Conservation (phyloP, 1,140 invertebrate genomes). For the Cyrtorhinus lividipennis region DNA sequence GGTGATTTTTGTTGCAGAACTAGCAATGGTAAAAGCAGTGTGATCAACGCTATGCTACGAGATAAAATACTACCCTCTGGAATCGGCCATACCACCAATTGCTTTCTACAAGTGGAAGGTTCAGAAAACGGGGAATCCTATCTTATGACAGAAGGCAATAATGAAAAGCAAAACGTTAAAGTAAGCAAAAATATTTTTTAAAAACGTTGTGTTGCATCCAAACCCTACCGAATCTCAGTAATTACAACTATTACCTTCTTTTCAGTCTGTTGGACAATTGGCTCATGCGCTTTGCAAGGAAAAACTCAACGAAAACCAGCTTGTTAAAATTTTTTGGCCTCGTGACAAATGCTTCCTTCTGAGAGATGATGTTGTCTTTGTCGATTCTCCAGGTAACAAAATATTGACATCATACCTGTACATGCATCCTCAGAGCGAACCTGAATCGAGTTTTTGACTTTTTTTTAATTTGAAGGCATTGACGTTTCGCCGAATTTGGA, state of each 20-base stretch:
- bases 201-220: too few species aligned
- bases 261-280: slow-evolving; percentile 75
- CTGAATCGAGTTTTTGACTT: too few species aligned
- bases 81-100: slow-evolving; percentile 98
- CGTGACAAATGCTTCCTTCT: slow-evolving; percentile 85
- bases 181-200: too few species aligned
- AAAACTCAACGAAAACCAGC: slow-evolving; percentile 69
- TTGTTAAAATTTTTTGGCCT: slow-evolving; percentile 92
- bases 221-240: too few species aligned
- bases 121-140: slow-evolving; percentile 78
- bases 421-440: too few species aligned
- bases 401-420: too few species aligned
- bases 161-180: slow-evolving; percentile 64
- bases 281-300: slow-evolving; percentile 87
- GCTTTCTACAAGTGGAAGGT: slow-evolving; percentile 94
- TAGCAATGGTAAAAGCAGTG: slow-evolving; percentile 98
- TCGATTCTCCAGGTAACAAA: slow-evolving; percentile 87
- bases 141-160: slow-evolving; percentile 65
- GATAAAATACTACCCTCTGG: slow-evolving; percentile 96
- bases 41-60: slow-evolving; percentile 97
- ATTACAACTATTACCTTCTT: too few species aligned
- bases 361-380: slow-evolving; percentile 93
- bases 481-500: slow-evolving; percentile 97
- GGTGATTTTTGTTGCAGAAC: slow-evolving; percentile 53
- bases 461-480: too few species aligned